Conservation (phyloP, 1,140 invertebrate species). For the Cylas formicarius region DNA sequence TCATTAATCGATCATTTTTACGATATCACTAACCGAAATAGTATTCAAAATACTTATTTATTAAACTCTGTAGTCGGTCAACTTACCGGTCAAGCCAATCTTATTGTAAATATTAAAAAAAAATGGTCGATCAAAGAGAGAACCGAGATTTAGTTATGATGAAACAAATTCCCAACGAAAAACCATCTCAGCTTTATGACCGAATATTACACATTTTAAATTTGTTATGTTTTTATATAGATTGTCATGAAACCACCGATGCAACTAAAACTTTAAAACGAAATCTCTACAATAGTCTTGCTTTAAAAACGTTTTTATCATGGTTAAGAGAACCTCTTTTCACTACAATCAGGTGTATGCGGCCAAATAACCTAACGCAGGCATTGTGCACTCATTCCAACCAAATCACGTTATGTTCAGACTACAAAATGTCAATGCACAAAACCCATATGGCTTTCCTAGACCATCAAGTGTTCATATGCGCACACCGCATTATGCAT, state of each 20-base stretch:
- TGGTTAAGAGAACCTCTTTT: conserved; percentile 13
- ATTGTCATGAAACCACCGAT: conserved; percentile 3
- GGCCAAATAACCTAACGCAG: conserved; percentile 4
- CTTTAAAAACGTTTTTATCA: conserved; percentile 19
- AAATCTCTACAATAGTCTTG: conserved; percentile 11
- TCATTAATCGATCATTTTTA: conserved; percentile 13
- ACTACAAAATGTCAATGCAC: too few relatives aligned
- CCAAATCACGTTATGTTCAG: not conserved
- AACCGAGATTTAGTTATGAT: conserved; percentile 17
- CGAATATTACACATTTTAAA: conserved; percentile 14
- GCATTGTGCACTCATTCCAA: conserved; percentile 1
- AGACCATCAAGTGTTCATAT: not conserved
- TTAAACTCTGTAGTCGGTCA: conserved; percentile 17
- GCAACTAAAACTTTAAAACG: conserved; percentile 1
- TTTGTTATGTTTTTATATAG: conserved; percentile 14
- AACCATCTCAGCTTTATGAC: conserved; percentile 8
- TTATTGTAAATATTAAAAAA: conserved; percentile 19
- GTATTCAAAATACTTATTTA: conserved; percentile 18
- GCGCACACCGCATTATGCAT: not conserved
- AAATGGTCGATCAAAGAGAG: conserved; percentile 18
- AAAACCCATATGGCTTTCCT: too few relatives aligned
- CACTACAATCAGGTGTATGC: conserved; percentile 17
- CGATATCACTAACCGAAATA: conserved; percentile 2
- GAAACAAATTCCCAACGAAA: conserved; percentile 12
- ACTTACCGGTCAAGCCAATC: conserved; percentile 12